Base-by-base conservation (phyloP, 1,140 invertebrate genomes). In the Sycophila sp. region DNA sequence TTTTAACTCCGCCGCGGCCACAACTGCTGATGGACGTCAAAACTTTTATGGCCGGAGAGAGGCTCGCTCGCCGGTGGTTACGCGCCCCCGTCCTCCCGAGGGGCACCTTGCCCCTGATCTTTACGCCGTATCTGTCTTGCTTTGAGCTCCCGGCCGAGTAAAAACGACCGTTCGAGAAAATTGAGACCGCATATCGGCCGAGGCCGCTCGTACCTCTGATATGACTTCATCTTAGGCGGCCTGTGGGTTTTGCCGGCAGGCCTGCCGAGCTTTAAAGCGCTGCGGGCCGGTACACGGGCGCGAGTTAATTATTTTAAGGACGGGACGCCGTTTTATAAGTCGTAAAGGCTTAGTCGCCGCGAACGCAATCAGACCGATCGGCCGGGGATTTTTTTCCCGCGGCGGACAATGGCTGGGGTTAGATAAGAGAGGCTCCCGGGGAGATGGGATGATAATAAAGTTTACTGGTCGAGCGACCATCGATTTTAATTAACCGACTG, bases 1-100 rank as follows among this genome's bases (percentile, higher is more conserved):
- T n/a, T n/a, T n/a, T n/a, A n/a, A n/a, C n/a, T n/a, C n/a, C n/a
- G n/a, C n/a, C 62, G 17, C 55, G 53, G 42, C n/a, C 8, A 34
- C 63, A 56, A 64, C 68, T n/a, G n/a, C n/a, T 47, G 69, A 65
- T 66, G 53, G 47, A 65, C 69, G 62, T 71, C 69, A 59, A 64
- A 69, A 64, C 51, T 71, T 71, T 71, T 65, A 71, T 53, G 69
- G 38, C 24, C 68, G 22, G 15, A 11, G 32, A 30, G 51, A 51
- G 10, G 36, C 64, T 53, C 24, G 42, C 42, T 19, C n/a, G 4
- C 49, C 24, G 49, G 6, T 53, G 49, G 26, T 47, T 24, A 4
- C 28, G 58, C 19, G 24, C 59, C 26, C 38, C n/a, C 19, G n/a
- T 2, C 2, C 56, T 19, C 13, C 28, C 36, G n/a, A n/a, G n/a